Conservation (phyloP, 2,797 vertebrate genomes). For the Helarctos malayanus region DNA sequence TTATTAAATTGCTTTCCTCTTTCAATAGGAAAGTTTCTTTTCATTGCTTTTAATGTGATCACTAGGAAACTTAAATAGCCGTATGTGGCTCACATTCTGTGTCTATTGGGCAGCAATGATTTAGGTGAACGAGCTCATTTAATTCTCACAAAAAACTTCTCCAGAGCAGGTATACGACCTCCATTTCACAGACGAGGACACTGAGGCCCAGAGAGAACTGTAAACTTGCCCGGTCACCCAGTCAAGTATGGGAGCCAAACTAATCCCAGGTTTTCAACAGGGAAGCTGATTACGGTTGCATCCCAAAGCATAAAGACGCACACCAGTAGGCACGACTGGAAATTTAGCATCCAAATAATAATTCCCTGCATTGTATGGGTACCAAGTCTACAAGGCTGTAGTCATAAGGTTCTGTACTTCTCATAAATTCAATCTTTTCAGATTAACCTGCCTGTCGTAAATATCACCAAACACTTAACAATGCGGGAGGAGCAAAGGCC, state of each 20-base stretch:
- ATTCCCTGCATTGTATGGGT: constrained; percentile 13
- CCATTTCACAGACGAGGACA: constrained; percentile 11
- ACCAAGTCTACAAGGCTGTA: not conserved
- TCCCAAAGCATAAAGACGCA: constrained; percentile 31
- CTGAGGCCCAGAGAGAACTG: not conserved
- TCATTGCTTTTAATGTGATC: not conserved
- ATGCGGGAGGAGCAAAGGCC: constrained; percentile 75
- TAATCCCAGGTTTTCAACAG: constrained; percentile 16
- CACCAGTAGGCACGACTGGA: not conserved
- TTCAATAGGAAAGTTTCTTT: not conserved
- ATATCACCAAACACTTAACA: constrained; percentile 67
- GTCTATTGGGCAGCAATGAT: not conserved
- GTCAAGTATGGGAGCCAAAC: not conserved
- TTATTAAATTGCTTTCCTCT: not conserved
- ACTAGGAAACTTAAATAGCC: not conserved
- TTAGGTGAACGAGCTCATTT: not conserved
- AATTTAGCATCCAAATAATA: constrained; percentile 38
- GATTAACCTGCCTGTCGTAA: constrained; percentile 68
- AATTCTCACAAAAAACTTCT: not conserved
- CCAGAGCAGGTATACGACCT: not conserved
- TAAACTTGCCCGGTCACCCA: not conserved
- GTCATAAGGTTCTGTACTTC: constrained; percentile 45
- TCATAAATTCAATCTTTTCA: constrained; percentile 64
- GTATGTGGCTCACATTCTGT: not conserved
- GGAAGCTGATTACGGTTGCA: not conserved